phyloP scores from a whole-genome alignment of 2,888 invertebrate species.

The Anthoptus insignis region DNA sequence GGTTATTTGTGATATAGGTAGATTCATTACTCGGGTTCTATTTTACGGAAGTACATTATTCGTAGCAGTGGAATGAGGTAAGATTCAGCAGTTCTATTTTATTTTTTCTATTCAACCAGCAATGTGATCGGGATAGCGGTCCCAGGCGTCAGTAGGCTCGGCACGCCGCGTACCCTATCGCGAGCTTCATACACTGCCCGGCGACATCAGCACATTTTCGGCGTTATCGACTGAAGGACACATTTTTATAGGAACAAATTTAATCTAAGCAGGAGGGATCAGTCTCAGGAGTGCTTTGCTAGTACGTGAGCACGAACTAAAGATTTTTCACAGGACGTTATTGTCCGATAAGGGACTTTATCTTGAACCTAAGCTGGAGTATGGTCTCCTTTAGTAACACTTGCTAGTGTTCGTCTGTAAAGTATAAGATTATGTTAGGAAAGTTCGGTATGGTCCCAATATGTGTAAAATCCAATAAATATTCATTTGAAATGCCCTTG shows the following conservation, averaged over 20 bases:
- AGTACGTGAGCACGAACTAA: slow-evolving; percentile 77
- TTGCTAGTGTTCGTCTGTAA: not conserved
- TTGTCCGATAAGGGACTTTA: slow-evolving; percentile 74
- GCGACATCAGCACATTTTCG: slow-evolving; percentile 82
- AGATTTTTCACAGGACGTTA: slow-evolving; percentile 76
- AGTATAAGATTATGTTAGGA: too few relatives aligned
- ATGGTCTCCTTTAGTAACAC: slow-evolving; percentile 44
- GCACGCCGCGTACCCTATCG: slow-evolving; percentile 77
- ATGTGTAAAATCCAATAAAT: not conserved
- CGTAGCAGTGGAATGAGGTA: slow-evolving; percentile 39
- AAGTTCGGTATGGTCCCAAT: too few relatives aligned
- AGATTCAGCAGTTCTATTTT: slow-evolving; percentile 58
- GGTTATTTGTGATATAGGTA: slow-evolving; percentile 25
- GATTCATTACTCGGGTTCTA: slow-evolving; percentile 16
- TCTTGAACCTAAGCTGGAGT: slow-evolving; percentile 65
- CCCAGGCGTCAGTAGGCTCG: slow-evolving; percentile 65
- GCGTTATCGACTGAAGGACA: slow-evolving; percentile 78
- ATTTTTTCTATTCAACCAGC: slow-evolving; percentile 54
- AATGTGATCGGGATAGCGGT: slow-evolving; percentile 50
- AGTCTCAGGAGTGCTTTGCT: slow-evolving; percentile 77
- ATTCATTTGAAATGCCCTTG: too few relatives aligned
- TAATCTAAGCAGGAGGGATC: slow-evolving; percentile 84
- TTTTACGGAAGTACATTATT: slow-evolving; percentile 32
- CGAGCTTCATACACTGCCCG: slow-evolving; percentile 76
- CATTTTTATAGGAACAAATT: slow-evolving; percentile 84